A percentile compares a stretch with the other conserved stretches of the same genome.
Conservation (phyloP, 2,113 vertebrate species). For the Australoheros scitulus region DNA sequence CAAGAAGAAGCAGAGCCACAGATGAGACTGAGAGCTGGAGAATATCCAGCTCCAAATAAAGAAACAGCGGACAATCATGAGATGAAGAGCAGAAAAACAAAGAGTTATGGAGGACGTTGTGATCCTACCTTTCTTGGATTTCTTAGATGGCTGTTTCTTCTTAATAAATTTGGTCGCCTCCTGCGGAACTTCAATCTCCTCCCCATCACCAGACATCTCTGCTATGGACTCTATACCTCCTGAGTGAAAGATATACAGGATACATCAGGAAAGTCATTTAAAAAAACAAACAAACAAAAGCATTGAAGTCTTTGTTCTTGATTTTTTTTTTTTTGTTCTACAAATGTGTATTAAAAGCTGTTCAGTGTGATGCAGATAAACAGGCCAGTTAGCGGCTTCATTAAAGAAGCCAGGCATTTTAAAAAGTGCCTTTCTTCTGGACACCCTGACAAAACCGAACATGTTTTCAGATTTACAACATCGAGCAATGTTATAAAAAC, state of each 20-base stretch:
- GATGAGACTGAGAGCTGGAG: background rate
- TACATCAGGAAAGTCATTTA: background rate
- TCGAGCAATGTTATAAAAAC: too few species aligned
- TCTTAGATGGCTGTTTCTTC: slow-evolving; percentile 73
- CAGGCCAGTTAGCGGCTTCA: too few species aligned
- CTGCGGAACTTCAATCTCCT: slow-evolving; percentile 74
- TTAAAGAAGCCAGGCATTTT: background rate
- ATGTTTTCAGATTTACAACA: background rate
- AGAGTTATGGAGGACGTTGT: background rate
- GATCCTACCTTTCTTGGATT: slow-evolving; percentile 72
- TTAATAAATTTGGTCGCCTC: slow-evolving; percentile 77
- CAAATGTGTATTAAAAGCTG: background rate
- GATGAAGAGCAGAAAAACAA: background rate
- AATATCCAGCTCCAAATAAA: background rate
- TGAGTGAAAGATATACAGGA: slow-evolving; percentile 62
- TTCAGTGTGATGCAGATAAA: background rate
- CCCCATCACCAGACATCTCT: slow-evolving; percentile 81
- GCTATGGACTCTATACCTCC: slow-evolving; percentile 85
- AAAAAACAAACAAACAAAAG: too few species aligned
- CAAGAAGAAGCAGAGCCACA: background rate
- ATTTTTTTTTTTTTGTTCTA: background rate
- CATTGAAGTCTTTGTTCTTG: background rate
- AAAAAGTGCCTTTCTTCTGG: background rate
- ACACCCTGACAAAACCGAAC: background rate
- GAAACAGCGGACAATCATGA: background rate